A percentile compares a stretch with the other conserved stretches of the same genome.
Conservation (phyloP, 2,797 vertebrate genomes). For the Falco rusticolus region DNA sequence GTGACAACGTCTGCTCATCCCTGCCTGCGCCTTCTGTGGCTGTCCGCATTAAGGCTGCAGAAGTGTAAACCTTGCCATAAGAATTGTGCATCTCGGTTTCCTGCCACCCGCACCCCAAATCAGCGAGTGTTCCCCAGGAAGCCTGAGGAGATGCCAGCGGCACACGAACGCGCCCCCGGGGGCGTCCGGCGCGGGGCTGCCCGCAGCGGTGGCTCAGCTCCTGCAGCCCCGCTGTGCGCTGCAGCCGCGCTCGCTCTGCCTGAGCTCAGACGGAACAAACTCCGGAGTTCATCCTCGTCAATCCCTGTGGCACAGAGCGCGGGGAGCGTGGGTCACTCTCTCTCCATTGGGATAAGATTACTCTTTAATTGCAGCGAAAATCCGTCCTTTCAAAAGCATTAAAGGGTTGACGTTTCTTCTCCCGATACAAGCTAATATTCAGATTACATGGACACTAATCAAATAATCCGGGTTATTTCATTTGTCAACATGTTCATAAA, state of each 20-base stretch:
- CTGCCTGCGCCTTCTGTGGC: not conserved
- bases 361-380: constrained; percentile 34
- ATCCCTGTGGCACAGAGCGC: not conserved
- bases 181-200: not conserved
- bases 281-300: not conserved
- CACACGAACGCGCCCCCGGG: not conserved
- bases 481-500: constrained; percentile 75
- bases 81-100: not conserved
- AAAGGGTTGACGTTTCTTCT: constrained; percentile 42
- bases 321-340: not conserved
- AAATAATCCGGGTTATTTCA: constrained; percentile 61
- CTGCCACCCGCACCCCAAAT: not conserved
- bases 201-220: not conserved
- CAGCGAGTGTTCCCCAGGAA: not conserved
- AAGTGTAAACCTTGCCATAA: fast-evolving
- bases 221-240: not conserved
- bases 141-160: not conserved
- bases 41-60: not conserved
- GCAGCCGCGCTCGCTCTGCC: not conserved
- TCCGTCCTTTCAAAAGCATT: constrained; percentile 50
- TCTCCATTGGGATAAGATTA: not conserved
- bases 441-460: constrained; percentile 66
- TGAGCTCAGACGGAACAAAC: too few species aligned
- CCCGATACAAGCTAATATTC: constrained; percentile 35
- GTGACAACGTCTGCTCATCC: not conserved